Evolutionary conservation across 1,140 invertebrate species (phyloP).

Genomic region (Cotesia vestalis): DNA sequence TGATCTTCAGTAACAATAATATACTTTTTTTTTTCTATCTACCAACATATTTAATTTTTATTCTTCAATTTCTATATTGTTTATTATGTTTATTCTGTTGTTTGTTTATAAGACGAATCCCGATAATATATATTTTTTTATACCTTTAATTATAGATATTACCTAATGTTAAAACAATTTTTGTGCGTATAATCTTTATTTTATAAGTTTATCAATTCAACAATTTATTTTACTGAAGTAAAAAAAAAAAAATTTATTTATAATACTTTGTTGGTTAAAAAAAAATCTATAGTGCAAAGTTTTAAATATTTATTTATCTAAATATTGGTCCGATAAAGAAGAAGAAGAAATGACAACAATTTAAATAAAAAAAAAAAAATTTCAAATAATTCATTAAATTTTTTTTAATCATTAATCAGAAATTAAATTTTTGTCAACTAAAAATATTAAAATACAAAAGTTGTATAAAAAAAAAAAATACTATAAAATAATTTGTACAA

Average conservation of each 20-base stretch:
- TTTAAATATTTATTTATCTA: constrained; percentile 16
- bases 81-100: background rate
- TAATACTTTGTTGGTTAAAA: background rate
- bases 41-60: constrained; percentile 14
- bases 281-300: background rate
- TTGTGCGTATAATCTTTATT: constrained; percentile 41
- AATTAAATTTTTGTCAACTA: too few relatives aligned
- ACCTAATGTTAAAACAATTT: background rate
- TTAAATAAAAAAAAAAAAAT: too few relatives aligned
- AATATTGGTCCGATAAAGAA: constrained; percentile 33
- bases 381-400: too few relatives aligned
- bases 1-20: background rate
- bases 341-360: too few relatives aligned
- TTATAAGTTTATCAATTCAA: constrained; percentile 29
- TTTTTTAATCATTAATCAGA: too few relatives aligned
- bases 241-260: too few relatives aligned
- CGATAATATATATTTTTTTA: constrained; percentile 43
- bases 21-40: constrained; percentile 28
- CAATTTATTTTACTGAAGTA: background rate
- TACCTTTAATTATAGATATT: constrained; percentile 37
- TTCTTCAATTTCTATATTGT: constrained; percentile 6
- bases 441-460: too few relatives aligned
- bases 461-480: constrained; percentile 6
- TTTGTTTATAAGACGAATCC: constrained; percentile 29
- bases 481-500: constrained; percentile 53